Evolutionary conservation across 23 tunicate species (phyloP), one percentile per base, ranked within the genome.

Genomic region (Trididemnum clinides): DNA sequence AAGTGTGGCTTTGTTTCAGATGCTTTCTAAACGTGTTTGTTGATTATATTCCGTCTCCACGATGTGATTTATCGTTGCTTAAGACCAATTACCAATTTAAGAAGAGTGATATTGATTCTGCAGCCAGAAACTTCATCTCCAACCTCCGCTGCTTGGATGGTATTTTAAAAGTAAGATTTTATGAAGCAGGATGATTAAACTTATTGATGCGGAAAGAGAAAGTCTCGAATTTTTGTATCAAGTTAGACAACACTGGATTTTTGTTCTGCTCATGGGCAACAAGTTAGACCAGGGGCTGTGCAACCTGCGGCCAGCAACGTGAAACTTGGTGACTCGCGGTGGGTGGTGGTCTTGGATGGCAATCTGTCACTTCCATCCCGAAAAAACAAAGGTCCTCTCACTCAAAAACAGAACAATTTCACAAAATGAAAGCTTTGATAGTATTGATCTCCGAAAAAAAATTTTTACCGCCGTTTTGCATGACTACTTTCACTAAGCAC

Each of bases 11-110:
- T 73, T 39, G 21, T 71, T 29, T 25, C n/a, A 86, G 90, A 64
- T 86, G 90, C 84, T 86, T 86, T 39, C 33, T 35, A 4, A 86
- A 86, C 49, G 82, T 78, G 20, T 86, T 86, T 39, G 90, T 86
- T 21, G 90, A 86, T 64, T 86, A 29, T 49, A 78, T 86, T 59
- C 90, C 84, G 34, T 25, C 72, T 1, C 35, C 36, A 1, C 27
- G 32, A 18, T 64, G 69, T 1, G 84, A 86, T 29, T 33, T 86
- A 2, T 44, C 83, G 1, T 39, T 86, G 64, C 27, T 86, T 1
- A 74, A 76, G 28, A 77, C 82, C 27, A 64, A 64, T 10, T 77
- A 86, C 78, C 34, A 77, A 36, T 86, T 77, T 77, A 19, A 30
- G 15, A 50, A 51, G 21, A 27, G 19, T 31, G 7, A 15, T 5